Base-by-base conservation (phyloP, 2,888 invertebrate species). In the Drosophila villosipedis region DNA sequence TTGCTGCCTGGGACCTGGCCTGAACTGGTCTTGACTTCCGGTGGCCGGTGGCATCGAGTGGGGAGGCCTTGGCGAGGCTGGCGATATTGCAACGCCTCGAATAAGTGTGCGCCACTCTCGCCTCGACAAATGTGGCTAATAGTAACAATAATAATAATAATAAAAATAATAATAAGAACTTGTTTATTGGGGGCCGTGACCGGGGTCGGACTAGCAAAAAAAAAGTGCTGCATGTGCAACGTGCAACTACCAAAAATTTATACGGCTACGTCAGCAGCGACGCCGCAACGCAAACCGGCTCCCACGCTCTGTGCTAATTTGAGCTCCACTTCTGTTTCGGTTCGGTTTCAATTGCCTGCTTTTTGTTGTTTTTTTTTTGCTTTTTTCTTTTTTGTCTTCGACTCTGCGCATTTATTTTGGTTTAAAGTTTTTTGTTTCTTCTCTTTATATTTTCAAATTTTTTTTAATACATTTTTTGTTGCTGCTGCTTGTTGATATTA, bases 251-350 rank as follows among this genome's bases (percentile, higher is more conserved):
- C 68, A 69, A 76, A 61, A 73, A 39, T 58, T 10, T 54, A 65
- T 54, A 33, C 60, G 55, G 22, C 64, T 50, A 60, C 50, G 58
- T 60, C 62, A 59, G 55, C 61, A 55, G 47, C 60, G 60, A 39
- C 62, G 55, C 43, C 33, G 30, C 75, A 60, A 63, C 76, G 70
- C 78, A 83, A 88, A 90, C 81, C 79, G 78, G 81, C 91, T 91
- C 91, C 91, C 91, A 91, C 91, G 91, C 91, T 87, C 79, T 91
- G 91, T 91, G 91, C 91, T 91, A 91, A 91, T 91, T 91, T 91
- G 81, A 80, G 80, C 79, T 86, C 75, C 86, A 90, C 84, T 90
- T 90, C 73, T 71, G 76, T 73, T 68, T 60, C 41, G 58, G 52
- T 63, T 71, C 49, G 63, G 41, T 64, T 72, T 72, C 58, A 66